Evolutionary conservation across 2,888 invertebrate species (phyloP).

Genomic region (Andrena haemorrhoa): DNA sequence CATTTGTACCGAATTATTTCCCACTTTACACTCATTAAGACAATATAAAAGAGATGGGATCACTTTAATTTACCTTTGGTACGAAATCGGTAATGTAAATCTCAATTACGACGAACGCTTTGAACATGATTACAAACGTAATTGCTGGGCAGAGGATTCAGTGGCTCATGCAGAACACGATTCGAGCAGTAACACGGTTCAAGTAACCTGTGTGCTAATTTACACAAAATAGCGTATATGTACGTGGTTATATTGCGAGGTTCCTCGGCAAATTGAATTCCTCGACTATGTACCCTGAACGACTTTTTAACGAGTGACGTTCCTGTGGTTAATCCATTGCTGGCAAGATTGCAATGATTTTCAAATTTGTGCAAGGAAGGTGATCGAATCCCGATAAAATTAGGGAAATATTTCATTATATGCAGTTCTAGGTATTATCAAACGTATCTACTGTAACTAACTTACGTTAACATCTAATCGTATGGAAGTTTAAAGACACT

Average conservation of each 20-base stretch:
- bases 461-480: background rate
- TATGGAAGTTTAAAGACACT: background rate
- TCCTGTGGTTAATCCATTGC: conserved; percentile 18
- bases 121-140: conserved; percentile 20
- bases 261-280: conserved; percentile 13
- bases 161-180: conserved; percentile 20
- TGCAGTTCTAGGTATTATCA: background rate
- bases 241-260: conserved; percentile 1
- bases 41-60: no score
- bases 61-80: background rate
- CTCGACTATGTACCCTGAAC: background rate
- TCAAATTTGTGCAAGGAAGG: background rate
- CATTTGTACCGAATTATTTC: no score
- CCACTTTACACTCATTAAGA: no score
- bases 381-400: background rate
- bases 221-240: conserved; percentile 42
- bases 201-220: conserved; percentile 46
- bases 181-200: conserved; percentile 31
- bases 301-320: conserved; percentile 13
- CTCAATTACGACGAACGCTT: conserved; percentile 25
- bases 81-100: background rate
- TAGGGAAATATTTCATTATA: background rate
- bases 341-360: conserved; percentile 13
- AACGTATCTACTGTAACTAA: background rate
- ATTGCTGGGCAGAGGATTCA: conserved; percentile 29